These are phyloP conservation scores for Leguminivora glycinivorella DNA, from an alignment of 1,140 invertebrate species.

Conservation along the genomic window DNA sequence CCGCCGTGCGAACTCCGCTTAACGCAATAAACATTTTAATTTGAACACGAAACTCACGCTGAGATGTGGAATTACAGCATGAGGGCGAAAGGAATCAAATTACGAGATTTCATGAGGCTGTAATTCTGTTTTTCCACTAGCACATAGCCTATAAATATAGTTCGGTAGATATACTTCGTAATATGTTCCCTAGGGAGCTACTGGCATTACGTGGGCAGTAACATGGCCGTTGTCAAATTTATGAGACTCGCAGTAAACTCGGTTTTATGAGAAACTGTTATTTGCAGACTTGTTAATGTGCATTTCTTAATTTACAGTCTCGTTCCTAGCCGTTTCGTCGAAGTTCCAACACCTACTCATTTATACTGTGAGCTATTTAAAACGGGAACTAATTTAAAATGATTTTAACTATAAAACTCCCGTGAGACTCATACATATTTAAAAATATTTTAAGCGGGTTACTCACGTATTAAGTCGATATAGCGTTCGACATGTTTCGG, in stretches of 20 bases:
- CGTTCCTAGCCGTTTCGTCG: neutral
- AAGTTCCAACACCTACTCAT: neutral
- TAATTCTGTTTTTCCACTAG: conserved; percentile 10
- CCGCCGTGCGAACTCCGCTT: conserved; percentile 71
- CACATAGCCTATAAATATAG: conserved; percentile 11
- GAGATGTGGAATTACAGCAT: conserved; percentile 68
- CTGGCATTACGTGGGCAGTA: neutral
- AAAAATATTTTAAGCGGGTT: too few species aligned
- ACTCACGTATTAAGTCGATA: too few species aligned
- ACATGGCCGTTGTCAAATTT: neutral
- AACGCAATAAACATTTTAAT: conserved; percentile 79
- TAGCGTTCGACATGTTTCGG: too few species aligned
- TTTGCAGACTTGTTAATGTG: conserved; percentile 5
- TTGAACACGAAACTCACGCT: conserved; percentile 76
- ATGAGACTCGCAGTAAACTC: conserved; percentile 17
- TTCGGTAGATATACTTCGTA: conserved; percentile 10
- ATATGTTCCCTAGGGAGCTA: conserved; percentile 6
- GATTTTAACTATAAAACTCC: too few species aligned
- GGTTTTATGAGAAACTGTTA: neutral
- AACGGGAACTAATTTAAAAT: too few species aligned
- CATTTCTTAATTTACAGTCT: neutral
- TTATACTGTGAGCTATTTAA: too few species aligned
- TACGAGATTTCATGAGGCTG: conserved; percentile 51
- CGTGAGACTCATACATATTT: too few species aligned
- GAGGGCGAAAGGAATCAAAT: conserved; percentile 65